Evolutionary conservation across 2,888 invertebrate genomes (phyloP), one percentile per base, ranked within the genome.

Genomic region (Ophion obscuratus): DNA sequence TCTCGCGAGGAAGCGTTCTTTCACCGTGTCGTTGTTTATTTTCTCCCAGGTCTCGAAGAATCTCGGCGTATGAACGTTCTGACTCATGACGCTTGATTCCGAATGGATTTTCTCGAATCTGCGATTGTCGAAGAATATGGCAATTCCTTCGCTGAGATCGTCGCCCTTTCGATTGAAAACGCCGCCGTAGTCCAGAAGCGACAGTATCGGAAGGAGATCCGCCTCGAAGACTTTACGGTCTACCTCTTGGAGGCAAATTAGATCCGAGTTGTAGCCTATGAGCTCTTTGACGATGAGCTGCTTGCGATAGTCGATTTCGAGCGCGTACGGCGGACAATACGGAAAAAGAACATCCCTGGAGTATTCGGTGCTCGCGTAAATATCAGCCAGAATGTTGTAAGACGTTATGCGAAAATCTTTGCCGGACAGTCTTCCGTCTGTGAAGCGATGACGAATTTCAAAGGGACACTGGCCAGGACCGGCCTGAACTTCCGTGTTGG

Each of bases 171-270:
- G 96, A 84, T 96, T 95, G 93, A 96, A 97, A 81, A 95, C 89
- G 14, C 97, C 96, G 70, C 95, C 92, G 83, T 96, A 95, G 14
- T 96, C 95, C 62, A 95, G 91, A 2, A 93, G 91, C 24, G 94
- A 92, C 14, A 98, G 94, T 47, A 96, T 94, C 3, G 96, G 96
- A 62, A 93, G 90, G 40, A 98, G 95, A 91, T 97, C 97, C 87
- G 95, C 92, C 9, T 96, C 94, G 94, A 97, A 98, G 70, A 98
- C 95, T 94, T 97, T 97, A 14, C 93, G 93, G 93, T 99, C 99
- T 0, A 99, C 98, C 95, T 99, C 99, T 95, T 99, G 99, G 17
- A 99, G 95, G 90, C 99, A 99, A 77, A 98, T 95, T 75, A 99
- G 95, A 93, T 99, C 99, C 61, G 97, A 96, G 94, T 99, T 97